A percentile compares a stretch with the other conserved stretches of the same genome.
These are phyloP conservation scores for Philonicus albiceps DNA, from an alignment of 2,888 invertebrate genomes.

Conservation along the genomic window DNA sequence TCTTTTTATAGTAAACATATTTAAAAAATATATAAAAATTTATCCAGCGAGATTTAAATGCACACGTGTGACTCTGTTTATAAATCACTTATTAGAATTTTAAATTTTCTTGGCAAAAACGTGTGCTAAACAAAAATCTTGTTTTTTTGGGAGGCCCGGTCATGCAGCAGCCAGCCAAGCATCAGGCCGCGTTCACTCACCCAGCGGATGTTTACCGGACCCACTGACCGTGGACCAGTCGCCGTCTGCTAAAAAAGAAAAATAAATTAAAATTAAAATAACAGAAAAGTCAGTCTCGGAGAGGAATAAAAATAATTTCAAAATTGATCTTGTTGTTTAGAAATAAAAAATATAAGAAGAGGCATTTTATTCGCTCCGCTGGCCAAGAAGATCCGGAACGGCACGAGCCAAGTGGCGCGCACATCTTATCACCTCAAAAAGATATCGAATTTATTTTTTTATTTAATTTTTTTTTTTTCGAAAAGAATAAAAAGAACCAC, in stretches of 20 bases:
- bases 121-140: not conserved
- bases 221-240: not conserved
- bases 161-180: not conserved
- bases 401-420: constrained; percentile 22
- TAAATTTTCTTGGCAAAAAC: not conserved
- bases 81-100: not conserved
- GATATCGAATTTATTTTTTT: not conserved
- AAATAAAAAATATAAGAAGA: not conserved
- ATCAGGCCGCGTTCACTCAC: not conserved
- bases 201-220: not conserved
- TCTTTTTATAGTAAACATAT: too few relatives aligned
- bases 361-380: not conserved
- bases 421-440: not conserved
- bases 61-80: not conserved
- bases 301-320: not conserved
- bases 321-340: too few relatives aligned
- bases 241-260: not conserved
- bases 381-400: not conserved
- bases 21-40: too few relatives aligned
- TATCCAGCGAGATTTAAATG: too few relatives aligned
- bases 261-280: too few relatives aligned
- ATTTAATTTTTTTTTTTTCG: not conserved
- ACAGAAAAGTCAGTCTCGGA: not conserved
- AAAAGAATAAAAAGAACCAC: not conserved
- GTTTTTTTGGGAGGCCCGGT: not conserved